phyloP scores from a whole-genome alignment of 2,888 invertebrate genomes.

The Bombylius discolor region DNA sequence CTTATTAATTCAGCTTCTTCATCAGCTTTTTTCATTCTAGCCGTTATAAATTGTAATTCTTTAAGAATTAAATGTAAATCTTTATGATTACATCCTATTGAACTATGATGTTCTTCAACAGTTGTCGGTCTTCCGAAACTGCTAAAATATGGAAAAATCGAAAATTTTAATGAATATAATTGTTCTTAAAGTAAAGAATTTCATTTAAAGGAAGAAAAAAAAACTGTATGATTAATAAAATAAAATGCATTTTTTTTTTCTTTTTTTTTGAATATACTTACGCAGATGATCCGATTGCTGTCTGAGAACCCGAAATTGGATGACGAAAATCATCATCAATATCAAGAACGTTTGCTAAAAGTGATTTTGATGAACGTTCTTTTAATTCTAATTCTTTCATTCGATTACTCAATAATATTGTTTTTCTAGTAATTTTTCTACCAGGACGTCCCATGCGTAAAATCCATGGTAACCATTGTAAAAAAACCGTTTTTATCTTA shows the following conservation, averaged over 20 bases:
- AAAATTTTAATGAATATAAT: not conserved
- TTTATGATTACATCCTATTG: slow-evolving; percentile 56
- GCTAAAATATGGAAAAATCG: slow-evolving; percentile 13
- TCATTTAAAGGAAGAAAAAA: not conserved
- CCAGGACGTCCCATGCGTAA: slow-evolving; percentile 93
- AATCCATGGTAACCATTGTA: slow-evolving; percentile 96
- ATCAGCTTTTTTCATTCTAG: slow-evolving; percentile 86
- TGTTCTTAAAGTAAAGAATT: slow-evolving; percentile 1
- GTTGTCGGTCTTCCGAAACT: slow-evolving; percentile 65
- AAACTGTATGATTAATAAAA: no score
- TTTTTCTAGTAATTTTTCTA: slow-evolving; percentile 83
- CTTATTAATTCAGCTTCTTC: slow-evolving; percentile 85
- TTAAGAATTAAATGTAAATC: slow-evolving; percentile 83
- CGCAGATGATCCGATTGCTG: slow-evolving; percentile 52
- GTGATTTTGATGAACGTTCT: slow-evolving; percentile 85
- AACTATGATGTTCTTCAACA: slow-evolving; percentile 55
- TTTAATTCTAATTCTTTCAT: slow-evolving; percentile 89
- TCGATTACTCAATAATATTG: slow-evolving; percentile 76
- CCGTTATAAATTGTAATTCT: slow-evolving; percentile 89
- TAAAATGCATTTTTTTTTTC: not conserved
- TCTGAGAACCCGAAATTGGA: slow-evolving; percentile 43
- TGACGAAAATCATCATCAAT: slow-evolving; percentile 91
- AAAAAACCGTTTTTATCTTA: slow-evolving; percentile 86
- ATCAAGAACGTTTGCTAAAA: slow-evolving; percentile 88
- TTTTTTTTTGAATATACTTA: slow-evolving; percentile 28